Conservation (phyloP, 1,140 invertebrate species). For the Helicoverpa armigera region DNA sequence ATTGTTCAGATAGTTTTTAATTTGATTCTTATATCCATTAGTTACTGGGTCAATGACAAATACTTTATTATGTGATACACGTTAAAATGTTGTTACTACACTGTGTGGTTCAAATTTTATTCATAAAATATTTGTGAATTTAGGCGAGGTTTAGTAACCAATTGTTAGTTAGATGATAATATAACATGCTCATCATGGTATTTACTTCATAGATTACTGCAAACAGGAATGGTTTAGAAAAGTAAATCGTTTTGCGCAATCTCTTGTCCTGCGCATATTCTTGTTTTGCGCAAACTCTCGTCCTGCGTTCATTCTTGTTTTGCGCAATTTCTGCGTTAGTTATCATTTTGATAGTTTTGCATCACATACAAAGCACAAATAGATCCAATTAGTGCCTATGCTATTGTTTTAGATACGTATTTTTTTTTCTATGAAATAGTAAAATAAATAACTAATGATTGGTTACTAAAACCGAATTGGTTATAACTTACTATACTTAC, state of each 20-base stretch:
- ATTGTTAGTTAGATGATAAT: neutral
- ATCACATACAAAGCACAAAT: no score
- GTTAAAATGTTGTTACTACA: slow-evolving; percentile 32
- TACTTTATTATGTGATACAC: slow-evolving; percentile 34
- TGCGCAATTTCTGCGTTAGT: no score
- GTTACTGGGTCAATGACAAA: neutral
- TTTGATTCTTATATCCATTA: no score
- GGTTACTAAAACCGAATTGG: neutral
- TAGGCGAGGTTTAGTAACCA: neutral
- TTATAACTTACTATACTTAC: neutral
- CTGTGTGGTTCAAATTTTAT: slow-evolving; percentile 32
- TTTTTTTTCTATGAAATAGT: no score
- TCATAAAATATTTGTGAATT: slow-evolving; percentile 16
- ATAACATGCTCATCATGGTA: neutral
- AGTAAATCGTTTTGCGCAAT: neutral
- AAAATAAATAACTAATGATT: neutral
- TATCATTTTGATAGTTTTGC: no score
- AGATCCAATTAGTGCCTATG: no score
- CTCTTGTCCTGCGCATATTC: no score
- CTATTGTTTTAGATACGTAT: no score
- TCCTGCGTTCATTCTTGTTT: no score
- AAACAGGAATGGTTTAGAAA: neutral
- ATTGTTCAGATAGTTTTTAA: no score
- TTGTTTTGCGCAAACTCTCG: no score
- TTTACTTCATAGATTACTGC: no score